Evolutionary conservation across 2,113 vertebrate species (phyloP).

Genomic region (Natator depressus): DNA sequence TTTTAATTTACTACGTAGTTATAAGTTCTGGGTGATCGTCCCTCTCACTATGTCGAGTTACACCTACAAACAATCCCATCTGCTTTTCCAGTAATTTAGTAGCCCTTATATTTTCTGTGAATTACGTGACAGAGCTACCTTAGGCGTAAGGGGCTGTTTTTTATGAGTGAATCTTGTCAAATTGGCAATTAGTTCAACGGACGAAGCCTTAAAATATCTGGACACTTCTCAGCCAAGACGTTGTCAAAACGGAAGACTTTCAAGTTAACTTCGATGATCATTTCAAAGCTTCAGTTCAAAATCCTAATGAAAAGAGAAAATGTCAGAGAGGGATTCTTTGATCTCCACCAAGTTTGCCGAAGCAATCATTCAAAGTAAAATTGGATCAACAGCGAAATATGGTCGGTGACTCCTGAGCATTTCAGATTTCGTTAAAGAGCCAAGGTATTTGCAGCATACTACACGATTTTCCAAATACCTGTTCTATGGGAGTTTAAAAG

Average conservation of each 20-base stretch:
- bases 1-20: neutral
- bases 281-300: neutral
- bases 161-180: slow-evolving; percentile 21
- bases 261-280: slow-evolving; percentile 12
- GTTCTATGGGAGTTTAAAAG: slow-evolving; percentile 68
- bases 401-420: slow-evolving; percentile 57
- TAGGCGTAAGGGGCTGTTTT: neutral
- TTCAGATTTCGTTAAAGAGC: slow-evolving; percentile 61
- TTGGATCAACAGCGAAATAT: slow-evolving; percentile 71
- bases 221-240: slow-evolving; percentile 12
- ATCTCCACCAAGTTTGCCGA: slow-evolving; percentile 72
- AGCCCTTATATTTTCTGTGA: neutral
- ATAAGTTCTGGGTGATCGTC: neutral
- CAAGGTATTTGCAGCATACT: slow-evolving; percentile 48
- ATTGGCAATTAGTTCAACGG: slow-evolving; percentile 23
- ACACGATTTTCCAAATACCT: slow-evolving; percentile 62
- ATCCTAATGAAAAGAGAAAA: slow-evolving; percentile 56
- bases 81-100: neutral
- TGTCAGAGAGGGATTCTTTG: slow-evolving; percentile 53
- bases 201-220: slow-evolving; percentile 32
- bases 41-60: neutral
- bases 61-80: neutral
- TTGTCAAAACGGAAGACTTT: slow-evolving; percentile 51
- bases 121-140: neutral
- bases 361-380: slow-evolving; percentile 68